These are phyloP conservation scores for Quadriops clusia DNA, from an alignment of 2,888 invertebrate genomes.

Conservation along the genomic window DNA sequence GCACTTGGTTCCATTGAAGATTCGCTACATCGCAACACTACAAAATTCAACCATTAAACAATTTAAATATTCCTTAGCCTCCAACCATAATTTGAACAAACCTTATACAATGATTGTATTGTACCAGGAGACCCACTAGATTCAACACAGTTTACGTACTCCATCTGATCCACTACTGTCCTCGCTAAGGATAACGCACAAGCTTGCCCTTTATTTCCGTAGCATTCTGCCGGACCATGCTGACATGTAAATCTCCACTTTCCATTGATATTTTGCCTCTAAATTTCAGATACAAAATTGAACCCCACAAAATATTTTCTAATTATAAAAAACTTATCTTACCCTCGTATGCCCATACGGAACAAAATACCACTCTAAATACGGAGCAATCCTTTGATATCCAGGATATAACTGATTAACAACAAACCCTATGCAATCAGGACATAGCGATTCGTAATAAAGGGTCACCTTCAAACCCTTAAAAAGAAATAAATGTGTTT, in stretches of 20 bases:
- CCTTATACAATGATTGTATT: too few species aligned
- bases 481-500: conserved; percentile 1
- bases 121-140: too few species aligned
- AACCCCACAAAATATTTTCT: conserved; percentile 7
- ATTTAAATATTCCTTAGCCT: neutral
- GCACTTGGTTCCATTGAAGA: conserved; percentile 22
- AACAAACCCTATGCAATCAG: conserved; percentile 38
- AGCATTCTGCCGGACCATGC: conserved; percentile 41
- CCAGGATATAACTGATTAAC: conserved; percentile 33
- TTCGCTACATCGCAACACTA: conserved; percentile 30
- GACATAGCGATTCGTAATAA: conserved; percentile 42
- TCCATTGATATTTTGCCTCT: conserved; percentile 18
- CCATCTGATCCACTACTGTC: conserved; percentile 16
- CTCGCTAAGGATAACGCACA: conserved; percentile 35
- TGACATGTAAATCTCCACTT: conserved; percentile 37
- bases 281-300: too few species aligned
- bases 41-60: conserved; percentile 9
- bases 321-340: conserved; percentile 11
- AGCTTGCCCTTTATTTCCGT: conserved; percentile 41
- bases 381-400: conserved; percentile 18
- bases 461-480: conserved; percentile 29
- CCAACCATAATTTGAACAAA: too few species aligned
- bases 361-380: conserved; percentile 13
- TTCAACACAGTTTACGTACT: conserved; percentile 36
- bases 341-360: conserved; percentile 18